Evolutionary conservation across 2,888 invertebrate species (phyloP).

Genomic region (Agonopterix heracliana): DNA sequence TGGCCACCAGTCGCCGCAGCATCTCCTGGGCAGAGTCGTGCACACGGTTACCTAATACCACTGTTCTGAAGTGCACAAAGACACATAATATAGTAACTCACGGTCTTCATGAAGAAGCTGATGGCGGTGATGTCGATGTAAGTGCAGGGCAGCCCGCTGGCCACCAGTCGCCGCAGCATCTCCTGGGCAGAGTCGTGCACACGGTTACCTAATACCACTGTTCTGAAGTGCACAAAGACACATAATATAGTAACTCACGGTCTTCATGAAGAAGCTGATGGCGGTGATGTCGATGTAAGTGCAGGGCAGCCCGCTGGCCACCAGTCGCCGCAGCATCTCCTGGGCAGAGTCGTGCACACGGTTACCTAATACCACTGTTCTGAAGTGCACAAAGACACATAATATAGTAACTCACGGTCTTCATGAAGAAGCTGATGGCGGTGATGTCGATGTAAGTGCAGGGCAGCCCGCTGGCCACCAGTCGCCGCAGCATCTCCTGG

Average conservation of each 20-base stretch:
- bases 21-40: no score
- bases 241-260: conserved; percentile 30
- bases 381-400: conserved; percentile 81
- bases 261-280: conserved; percentile 86
- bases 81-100: no score
- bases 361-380: conserved; percentile 89
- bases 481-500: conserved; percentile 82
- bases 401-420: conserved; percentile 39
- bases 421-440: conserved; percentile 88
- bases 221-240: conserved; percentile 82
- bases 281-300: conserved; percentile 89
- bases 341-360: conserved; percentile 83
- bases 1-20: no score
- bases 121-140: conserved; percentile 89
- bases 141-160: conserved; percentile 83
- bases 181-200: conserved; percentile 84
- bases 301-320: conserved; percentile 83
- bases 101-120: conserved; percentile 22
- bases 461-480: conserved; percentile 82
- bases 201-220: conserved; percentile 89
- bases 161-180: conserved; percentile 83
- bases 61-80: no score
- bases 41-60: no score
- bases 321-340: conserved; percentile 84
- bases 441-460: conserved; percentile 89